Conservation (phyloP, 2,797 vertebrate genomes). For the Cryptoprocta ferox region DNA sequence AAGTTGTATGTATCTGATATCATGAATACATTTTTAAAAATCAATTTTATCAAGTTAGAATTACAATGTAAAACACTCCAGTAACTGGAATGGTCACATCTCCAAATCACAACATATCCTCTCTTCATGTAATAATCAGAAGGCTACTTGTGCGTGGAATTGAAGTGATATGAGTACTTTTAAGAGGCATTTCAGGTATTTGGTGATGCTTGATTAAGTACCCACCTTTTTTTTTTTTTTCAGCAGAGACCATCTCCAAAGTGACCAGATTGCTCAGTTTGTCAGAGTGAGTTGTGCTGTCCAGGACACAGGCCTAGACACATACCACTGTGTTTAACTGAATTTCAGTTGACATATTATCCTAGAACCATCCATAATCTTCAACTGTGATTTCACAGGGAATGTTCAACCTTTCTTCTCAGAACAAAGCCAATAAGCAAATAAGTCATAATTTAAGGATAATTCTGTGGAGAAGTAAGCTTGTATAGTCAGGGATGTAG, state of each 20-base stretch:
- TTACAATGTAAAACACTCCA: conserved; percentile 6
- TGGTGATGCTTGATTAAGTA: neutral
- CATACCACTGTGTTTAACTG: neutral
- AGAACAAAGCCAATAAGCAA: neutral
- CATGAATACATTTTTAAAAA: neutral
- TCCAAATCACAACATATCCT: neutral
- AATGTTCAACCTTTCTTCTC: neutral
- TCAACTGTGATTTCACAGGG: neutral
- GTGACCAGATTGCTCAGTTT: neutral
- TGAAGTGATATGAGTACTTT: neutral
- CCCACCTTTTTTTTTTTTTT: neutral
- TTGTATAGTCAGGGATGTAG: neutral
- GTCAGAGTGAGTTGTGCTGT: neutral
- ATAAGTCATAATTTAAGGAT: neutral
- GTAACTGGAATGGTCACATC: neutral
- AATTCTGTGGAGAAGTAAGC: neutral
- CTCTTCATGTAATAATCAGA: neutral
- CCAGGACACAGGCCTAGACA: neutral
- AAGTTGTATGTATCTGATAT: neutral
- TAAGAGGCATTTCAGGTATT: neutral
- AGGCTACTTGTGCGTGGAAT: neutral
- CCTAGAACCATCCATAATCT: neutral
- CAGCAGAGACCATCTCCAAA: neutral
- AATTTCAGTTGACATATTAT: neutral
- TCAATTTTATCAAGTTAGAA: neutral